Evolutionary conservation across 2,113 vertebrate genomes (phyloP), one percentile per base, ranked within the genome.

Genomic region (Corythoichthys haematopterus): DNA sequence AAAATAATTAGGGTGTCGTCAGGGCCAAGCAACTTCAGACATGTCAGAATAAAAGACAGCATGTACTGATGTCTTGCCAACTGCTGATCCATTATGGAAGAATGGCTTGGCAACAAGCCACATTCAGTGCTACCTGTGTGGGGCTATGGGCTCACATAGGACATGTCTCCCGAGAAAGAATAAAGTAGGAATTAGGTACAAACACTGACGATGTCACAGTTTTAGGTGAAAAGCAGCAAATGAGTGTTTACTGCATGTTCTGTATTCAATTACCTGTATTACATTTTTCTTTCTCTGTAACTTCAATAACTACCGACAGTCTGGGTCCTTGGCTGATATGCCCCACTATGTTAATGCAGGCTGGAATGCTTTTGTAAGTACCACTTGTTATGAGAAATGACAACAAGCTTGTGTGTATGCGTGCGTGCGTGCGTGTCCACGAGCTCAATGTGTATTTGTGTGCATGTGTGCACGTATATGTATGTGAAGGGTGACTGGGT

Each of bases 281-380:
- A 45, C 33, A 50, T 38, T 4, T 51, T 50, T 37, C 15, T 62
- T 11, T 35, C 20, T 28, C 11, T 33, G 11, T 57, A 36, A 33
- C 45, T 46, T 62, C 20, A 33, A 28, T 20, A 5, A 48, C 63
- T 15, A 48, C 46, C 51, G 60, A 50, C 56, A 38, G 13, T 45
- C 65, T 38, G 50, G 56, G 63, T 71, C 16, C 53, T 36, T 15
- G 53, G 14, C 37, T 15, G 53, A 15, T 69, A 20, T 68, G 72
- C 66, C 68, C 60, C 45, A 76, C 68, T 65, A 76, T 52, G 6
- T 77, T 83, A 80, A 80, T 75, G 59, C 78, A 71, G 57, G 40
- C 61, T 84, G 86, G 75, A 74, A 86, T 84, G 76, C 67, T 56
- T 73, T 75, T 70, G 61, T 58, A 52, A 75, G 64, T 65, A 59